Conservation (phyloP, 2,888 invertebrate genomes). For the Alviniconcha strummeri region DNA sequence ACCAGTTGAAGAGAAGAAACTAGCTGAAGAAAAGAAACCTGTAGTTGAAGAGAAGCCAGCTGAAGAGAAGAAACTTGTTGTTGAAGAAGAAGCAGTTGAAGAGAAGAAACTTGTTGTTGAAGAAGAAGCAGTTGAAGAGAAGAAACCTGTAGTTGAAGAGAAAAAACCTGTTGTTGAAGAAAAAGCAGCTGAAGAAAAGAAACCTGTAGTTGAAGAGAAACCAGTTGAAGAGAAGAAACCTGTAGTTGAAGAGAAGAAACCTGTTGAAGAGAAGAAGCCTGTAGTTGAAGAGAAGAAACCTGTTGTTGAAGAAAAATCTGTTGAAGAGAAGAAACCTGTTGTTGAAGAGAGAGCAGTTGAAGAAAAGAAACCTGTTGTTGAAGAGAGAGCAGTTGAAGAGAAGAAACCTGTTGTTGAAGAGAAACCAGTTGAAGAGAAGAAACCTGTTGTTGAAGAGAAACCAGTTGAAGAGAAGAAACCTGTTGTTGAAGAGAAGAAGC, state of each 20-base stretch:
- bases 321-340: background rate
- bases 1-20: background rate
- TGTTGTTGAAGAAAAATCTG: slow-evolving; percentile 18
- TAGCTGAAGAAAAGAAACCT: slow-evolving; percentile 8
- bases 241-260: slow-evolving; percentile 15
- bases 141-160: slow-evolving; percentile 4
- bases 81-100: background rate
- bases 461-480: slow-evolving; percentile 10
- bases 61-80: slow-evolving; percentile 7
- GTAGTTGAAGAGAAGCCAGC: slow-evolving; percentile 18
- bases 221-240: slow-evolving; percentile 19
- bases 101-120: background rate
- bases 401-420: slow-evolving; percentile 14
- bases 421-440: slow-evolving; percentile 15
- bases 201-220: slow-evolving; percentile 16
- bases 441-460: slow-evolving; percentile 9
- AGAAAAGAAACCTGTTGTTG: slow-evolving; percentile 3
- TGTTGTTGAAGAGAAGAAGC: slow-evolving; percentile 7
- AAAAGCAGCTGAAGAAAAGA: background rate
- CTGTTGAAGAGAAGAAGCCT: slow-evolving; percentile 19
- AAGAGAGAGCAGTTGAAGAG: background rate
- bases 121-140: slow-evolving; percentile 13
- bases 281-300: slow-evolving; percentile 1
- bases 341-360: slow-evolving; percentile 24
- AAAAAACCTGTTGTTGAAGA: slow-evolving; percentile 7